Evolutionary conservation across 2,888 invertebrate genomes (phyloP), one percentile per base, ranked within the genome.

Genomic region (Meandrusa payeni): DNA sequence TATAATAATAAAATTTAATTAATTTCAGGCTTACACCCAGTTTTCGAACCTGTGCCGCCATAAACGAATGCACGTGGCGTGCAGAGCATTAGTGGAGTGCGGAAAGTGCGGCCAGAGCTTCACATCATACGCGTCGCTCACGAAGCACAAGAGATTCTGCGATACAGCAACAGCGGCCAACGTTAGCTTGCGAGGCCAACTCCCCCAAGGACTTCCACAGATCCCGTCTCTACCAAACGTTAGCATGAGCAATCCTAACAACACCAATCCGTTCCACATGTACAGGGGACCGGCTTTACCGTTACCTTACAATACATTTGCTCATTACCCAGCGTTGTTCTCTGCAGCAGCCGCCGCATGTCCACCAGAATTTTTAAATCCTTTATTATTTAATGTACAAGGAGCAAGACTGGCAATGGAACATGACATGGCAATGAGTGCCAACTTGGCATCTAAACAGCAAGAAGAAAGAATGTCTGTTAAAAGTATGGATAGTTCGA

Each of bases 1-100:
- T n/a, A n/a, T n/a, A n/a, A n/a, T n/a, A n/a, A n/a, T n/a, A n/a
- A n/a, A n/a, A n/a, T n/a, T n/a, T n/a, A n/a, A n/a, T n/a, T n/a
- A n/a, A 52, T 90, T 90, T 12, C 89, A 92, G 92, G 94, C 97
- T 5, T 99, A 99, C 89, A 99, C 99, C 2, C 99, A 99, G 88
- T 99, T 99, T 82, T 99, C 98, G 23, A 99, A 99, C 79, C 90
- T 99, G 67, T 99, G 99, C 74, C 94, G 99, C n/a, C 99, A 99
- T 89, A 98, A 97, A 73, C 96, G 99, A 44, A 98, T 99, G 97
- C 99, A 99, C 90, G 93, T 95, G 40, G 95, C 96, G 71, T 99
- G 98, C 77, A 94, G 97, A 62, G 94, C 94, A 81, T 94, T 95
- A 70, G 95, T 96, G 68, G 97, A 97, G 88, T 99, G 98, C 85